Evolutionary conservation across 2,113 vertebrate species (phyloP).

Genomic region (Lophius piscatorius): DNA sequence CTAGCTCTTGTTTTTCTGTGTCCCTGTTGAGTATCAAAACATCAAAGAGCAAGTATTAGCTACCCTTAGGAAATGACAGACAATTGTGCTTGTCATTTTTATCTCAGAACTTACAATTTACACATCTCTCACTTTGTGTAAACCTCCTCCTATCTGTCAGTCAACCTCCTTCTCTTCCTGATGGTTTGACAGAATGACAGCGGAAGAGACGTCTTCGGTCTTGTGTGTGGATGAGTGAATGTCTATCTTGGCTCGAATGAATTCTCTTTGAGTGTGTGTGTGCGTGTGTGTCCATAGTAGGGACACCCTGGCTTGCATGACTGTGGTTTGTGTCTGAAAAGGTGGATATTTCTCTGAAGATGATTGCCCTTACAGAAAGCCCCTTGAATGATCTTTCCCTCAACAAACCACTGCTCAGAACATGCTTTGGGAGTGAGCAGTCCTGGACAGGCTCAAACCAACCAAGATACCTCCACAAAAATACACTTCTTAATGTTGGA

Average conservation of each 20-base stretch:
- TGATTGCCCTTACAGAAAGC: too few relatives aligned
- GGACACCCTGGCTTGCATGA: slow-evolving; percentile 45
- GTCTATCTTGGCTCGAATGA: slow-evolving; percentile 66
- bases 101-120: slow-evolving; percentile 57
- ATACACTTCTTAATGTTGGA: too few relatives aligned
- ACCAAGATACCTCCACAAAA: too few relatives aligned
- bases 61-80: slow-evolving; percentile 53
- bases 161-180: slow-evolving; percentile 67
- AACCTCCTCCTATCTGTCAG: slow-evolving; percentile 55
- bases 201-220: slow-evolving; percentile 54
- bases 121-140: slow-evolving; percentile 54
- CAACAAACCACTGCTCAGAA: too few relatives aligned
- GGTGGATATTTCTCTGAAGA: slow-evolving; percentile 7
- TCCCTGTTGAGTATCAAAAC: slow-evolving; percentile 44
- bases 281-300: slow-evolving; percentile 52
- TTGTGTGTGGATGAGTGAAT: slow-evolving; percentile 66
- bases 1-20: slow-evolving; percentile 44
- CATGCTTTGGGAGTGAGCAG: too few relatives aligned
- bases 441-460: too few relatives aligned
- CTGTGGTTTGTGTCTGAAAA: slow-evolving; percentile 45
- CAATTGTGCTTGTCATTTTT: slow-evolving; percentile 57
- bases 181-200: slow-evolving; percentile 74
- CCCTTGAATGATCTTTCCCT: too few relatives aligned
- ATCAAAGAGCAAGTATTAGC: slow-evolving; percentile 55
- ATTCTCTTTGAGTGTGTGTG: slow-evolving; percentile 62